A percentile compares a stretch with the other conserved stretches of the same genome.
Conservation (phyloP, 2,888 invertebrate species). For the Vanessa cardui region DNA sequence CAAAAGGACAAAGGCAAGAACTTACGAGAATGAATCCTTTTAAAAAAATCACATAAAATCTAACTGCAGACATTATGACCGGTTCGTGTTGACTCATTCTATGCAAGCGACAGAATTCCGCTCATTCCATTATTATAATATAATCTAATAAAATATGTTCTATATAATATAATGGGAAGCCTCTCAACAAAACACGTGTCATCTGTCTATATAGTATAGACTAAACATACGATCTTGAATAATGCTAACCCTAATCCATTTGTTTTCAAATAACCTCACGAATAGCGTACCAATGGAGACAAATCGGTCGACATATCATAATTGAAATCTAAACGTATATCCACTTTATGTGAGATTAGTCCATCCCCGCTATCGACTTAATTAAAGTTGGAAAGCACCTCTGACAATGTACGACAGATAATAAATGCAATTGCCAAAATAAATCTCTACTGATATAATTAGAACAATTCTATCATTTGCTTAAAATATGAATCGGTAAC, state of each 20-base stretch:
- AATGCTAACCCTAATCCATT: conserved; percentile 8
- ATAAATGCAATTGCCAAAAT: too few relatives aligned
- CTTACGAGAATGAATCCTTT: too few relatives aligned
- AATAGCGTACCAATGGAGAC: conserved; percentile 13
- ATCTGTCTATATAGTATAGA: background rate
- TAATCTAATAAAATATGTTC: conserved; percentile 6
- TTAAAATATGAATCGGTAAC: too few relatives aligned
- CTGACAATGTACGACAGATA: too few relatives aligned
- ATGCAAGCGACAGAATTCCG: background rate
- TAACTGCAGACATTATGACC: background rate
- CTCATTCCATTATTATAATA: background rate
- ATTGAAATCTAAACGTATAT: conserved; percentile 21
- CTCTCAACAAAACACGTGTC: conserved; percentile 2
- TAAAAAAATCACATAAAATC: too few relatives aligned
- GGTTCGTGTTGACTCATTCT: background rate
- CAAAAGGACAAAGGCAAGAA: background rate
- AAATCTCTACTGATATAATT: too few relatives aligned
- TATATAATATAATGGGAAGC: conserved; percentile 3
- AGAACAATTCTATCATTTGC: too few relatives aligned
- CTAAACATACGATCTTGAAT: too few relatives aligned
- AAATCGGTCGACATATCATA: conserved; percentile 25
- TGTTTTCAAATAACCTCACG: conserved; percentile 17
- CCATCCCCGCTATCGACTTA: conserved; percentile 6
- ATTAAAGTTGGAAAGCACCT: background rate
- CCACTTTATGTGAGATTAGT: conserved; percentile 9